These are phyloP conservation scores for Phoeniculus purpureus DNA, from an alignment of 2,797 vertebrate species.

Conservation along the genomic window DNA sequence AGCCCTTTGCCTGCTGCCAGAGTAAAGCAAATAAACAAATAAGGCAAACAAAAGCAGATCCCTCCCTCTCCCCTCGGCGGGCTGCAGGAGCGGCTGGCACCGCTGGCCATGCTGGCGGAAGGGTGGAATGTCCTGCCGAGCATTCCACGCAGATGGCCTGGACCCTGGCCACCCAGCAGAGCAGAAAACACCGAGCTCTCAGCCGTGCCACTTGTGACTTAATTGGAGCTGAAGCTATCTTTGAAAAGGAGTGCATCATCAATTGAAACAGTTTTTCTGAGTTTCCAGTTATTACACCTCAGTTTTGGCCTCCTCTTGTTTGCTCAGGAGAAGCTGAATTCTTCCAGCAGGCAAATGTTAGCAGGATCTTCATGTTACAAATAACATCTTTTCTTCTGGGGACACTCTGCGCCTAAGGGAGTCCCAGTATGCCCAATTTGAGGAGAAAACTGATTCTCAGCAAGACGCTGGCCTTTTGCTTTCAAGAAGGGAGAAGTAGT, in stretches of 20 bases:
- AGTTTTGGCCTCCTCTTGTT: not conserved
- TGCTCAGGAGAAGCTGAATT: not conserved
- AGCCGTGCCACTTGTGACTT: constrained; percentile 40
- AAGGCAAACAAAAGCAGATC: constrained; percentile 66
- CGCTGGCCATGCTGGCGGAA: constrained; percentile 52
- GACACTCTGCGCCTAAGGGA: not conserved
- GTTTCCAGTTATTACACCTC: not conserved
- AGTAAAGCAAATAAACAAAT: constrained; percentile 72
- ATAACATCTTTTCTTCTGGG: not conserved
- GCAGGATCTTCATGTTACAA: not conserved
- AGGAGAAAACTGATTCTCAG: not conserved
- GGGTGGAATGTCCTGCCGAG: constrained; percentile 63
- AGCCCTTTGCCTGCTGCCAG: constrained; percentile 63
- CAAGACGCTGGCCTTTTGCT: not conserved
- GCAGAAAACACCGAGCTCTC: constrained; percentile 33
- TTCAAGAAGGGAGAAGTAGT: not conserved
- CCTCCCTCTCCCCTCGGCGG: constrained; percentile 41
- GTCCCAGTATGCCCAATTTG: not conserved
- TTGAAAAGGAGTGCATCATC: not conserved
- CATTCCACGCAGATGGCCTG: constrained; percentile 69
- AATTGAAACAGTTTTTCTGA: not conserved
- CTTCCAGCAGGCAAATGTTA: not conserved
- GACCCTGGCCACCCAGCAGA: constrained; percentile 45
- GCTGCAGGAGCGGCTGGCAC: constrained; percentile 65
- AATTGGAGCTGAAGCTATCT: constrained; percentile 4